Evolutionary conservation across 2,113 vertebrate species (phyloP).

Genomic region (Acrocephalus arundinaceus): DNA sequence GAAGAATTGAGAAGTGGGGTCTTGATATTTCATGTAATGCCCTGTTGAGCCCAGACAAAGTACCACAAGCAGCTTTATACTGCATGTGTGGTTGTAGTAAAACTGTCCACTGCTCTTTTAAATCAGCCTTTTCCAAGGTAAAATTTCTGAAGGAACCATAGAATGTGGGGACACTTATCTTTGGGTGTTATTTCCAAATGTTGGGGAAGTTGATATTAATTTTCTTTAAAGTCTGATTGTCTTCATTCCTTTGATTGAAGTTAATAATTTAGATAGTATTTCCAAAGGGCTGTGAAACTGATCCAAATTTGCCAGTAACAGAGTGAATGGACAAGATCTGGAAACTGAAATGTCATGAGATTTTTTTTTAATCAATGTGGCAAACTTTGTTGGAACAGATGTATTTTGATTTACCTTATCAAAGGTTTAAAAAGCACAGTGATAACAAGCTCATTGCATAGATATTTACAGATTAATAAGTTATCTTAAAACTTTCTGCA

Average conservation of each 20-base stretch:
- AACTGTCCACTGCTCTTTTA: background rate
- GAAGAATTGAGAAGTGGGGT: background rate
- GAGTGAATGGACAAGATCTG: background rate
- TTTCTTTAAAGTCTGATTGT: background rate
- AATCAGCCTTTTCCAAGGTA: background rate
- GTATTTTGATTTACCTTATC: slow-evolving; percentile 29
- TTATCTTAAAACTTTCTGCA: background rate
- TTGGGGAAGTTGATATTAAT: background rate
- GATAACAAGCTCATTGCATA: slow-evolving; percentile 2
- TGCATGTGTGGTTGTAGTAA: background rate
- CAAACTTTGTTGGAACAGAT: background rate
- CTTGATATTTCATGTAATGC: background rate
- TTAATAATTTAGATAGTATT: background rate
- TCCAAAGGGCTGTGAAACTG: background rate
- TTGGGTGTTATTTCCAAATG: background rate
- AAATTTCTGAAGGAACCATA: background rate
- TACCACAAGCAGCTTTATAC: background rate
- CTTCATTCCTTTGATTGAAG: background rate
- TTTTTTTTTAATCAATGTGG: background rate
- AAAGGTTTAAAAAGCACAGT: background rate
- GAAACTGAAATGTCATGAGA: background rate
- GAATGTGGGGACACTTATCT: background rate
- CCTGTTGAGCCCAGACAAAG: background rate
- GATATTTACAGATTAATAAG: slow-evolving; percentile 5
- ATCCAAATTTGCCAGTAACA: background rate